Base-by-base conservation (phyloP, 2,888 invertebrate species). In the Cephus pygmeus region DNA sequence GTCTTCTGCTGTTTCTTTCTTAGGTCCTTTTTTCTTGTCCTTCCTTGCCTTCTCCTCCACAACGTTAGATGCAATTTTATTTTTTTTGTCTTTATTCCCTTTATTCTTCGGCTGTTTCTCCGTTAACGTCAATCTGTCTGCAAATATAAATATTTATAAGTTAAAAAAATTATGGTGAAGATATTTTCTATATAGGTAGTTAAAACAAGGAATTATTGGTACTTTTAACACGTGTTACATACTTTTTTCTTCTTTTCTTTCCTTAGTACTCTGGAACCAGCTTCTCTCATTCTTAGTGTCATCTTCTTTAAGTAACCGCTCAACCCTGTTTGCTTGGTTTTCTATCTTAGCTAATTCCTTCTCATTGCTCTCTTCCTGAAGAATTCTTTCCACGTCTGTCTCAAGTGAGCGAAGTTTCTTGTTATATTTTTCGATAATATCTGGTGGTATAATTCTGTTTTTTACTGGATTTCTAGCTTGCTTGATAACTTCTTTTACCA, bases 401-500 rank as follows among this genome's bases (percentile, higher is more conserved):
- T 98, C 97, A 3, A 98, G 90, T 0, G 93, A 92, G 11, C 93
- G 93, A 69, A 99, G 92, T 87, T 95, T 95, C 77, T 94, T 94
- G 69, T 95, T 92, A 91, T 98, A 99, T 91, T 98, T 98, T 79
- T 95, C 95, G 73, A 99, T 94, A 75, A 99, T 98, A 87, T 98
- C 98, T 23, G 95, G 94, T 0, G 98, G 97, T 86, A 99, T 95
- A 15, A 97, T 94, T 31, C 99, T 93, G 85, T 96, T 96, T 92
- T 98, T 98, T 15, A 98, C 96, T 0, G 98, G 96, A 83, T 95
- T 94, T 81, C 94, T 94, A 0, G 98, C 97, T 83, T 96, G 94
- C 90, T 96, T 97, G 69, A 99, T 96, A 31, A 99, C 96, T 76
- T 97, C 96, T 91, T 98, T 98, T 33, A 99, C 96, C 9, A 99